Conservation (phyloP, 2,797 vertebrate genomes). For the Karalla daura region DNA sequence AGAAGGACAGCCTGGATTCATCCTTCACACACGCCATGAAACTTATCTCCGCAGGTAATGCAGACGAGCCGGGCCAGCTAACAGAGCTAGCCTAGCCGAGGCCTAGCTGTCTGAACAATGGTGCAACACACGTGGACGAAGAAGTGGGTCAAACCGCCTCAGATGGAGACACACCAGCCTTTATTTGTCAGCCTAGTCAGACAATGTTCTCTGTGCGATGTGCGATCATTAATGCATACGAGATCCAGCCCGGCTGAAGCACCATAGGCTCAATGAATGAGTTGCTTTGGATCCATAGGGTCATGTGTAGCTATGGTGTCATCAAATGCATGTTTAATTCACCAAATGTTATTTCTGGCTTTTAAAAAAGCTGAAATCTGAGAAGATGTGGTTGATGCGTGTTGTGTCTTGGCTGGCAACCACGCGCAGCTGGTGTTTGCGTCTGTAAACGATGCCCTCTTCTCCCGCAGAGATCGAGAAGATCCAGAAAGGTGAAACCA, state of each 20-base stretch:
- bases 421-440: background rate
- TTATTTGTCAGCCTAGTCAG: fast-evolving
- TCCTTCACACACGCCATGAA: constrained; percentile 98
- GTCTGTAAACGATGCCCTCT: no score
- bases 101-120: constrained; percentile 63
- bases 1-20: constrained; percentile 96
- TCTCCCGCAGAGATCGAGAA: constrained; percentile 94
- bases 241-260: no score
- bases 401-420: background rate
- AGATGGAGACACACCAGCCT: background rate
- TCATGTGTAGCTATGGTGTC: no score
- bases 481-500: constrained; percentile 93
- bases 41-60: constrained; percentile 89
- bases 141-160: constrained; percentile 13
- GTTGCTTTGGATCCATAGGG: no score
- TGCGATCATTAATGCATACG: fast-evolving
- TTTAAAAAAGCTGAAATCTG: no score
- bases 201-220: fast-evolving
- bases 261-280: no score
- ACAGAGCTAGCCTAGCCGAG: background rate
- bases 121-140: constrained; percentile 63
- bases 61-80: fast-evolving
- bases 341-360: no score
- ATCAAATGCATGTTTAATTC: no score
- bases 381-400: no score